Evolutionary conservation across 1,140 invertebrate genomes (phyloP).

Genomic region (Musca domestica): DNA sequence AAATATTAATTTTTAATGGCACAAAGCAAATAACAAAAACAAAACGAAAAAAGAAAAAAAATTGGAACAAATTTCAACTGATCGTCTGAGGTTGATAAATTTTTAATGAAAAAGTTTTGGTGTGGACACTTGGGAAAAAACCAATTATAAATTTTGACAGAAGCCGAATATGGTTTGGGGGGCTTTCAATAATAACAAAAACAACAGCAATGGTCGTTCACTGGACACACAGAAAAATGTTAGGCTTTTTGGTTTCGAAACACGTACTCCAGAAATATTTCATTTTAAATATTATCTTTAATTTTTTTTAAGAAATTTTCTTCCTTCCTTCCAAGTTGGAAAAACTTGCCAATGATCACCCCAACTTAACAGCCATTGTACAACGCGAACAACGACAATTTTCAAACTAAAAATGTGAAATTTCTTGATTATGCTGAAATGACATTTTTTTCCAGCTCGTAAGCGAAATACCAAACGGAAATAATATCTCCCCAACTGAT

Average conservation of each 20-base stretch:
- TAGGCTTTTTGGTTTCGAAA: too few species aligned
- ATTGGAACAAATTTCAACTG: slow-evolving; percentile 8
- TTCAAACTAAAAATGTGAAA: slow-evolving; percentile 17
- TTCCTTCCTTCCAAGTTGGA: too few species aligned
- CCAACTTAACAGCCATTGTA: too few species aligned
- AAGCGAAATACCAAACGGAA: not conserved
- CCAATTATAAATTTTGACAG: not conserved
- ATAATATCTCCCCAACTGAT: slow-evolving; percentile 36
- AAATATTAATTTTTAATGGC: not conserved
- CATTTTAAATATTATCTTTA: too few species aligned
- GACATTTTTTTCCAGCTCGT: slow-evolving; percentile 22
- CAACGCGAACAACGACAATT: not conserved
- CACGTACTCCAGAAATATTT: too few species aligned
- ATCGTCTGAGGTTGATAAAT: slow-evolving; percentile 2
- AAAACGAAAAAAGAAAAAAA: too few species aligned
- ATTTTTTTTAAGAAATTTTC: too few species aligned
- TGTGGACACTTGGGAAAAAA: not conserved
- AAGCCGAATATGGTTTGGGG: too few species aligned
- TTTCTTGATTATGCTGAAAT: slow-evolving; percentile 25
- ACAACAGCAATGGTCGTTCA: not conserved
- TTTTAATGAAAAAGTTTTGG: slow-evolving; percentile 12
- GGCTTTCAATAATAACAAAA: too few species aligned
- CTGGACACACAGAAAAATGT: not conserved
- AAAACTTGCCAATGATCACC: too few species aligned
- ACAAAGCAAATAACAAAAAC: not conserved